Evolutionary conservation across 2,888 invertebrate species (phyloP), one percentile per base, ranked within the genome.

Genomic region (Arrhopalites spinosus): DNA sequence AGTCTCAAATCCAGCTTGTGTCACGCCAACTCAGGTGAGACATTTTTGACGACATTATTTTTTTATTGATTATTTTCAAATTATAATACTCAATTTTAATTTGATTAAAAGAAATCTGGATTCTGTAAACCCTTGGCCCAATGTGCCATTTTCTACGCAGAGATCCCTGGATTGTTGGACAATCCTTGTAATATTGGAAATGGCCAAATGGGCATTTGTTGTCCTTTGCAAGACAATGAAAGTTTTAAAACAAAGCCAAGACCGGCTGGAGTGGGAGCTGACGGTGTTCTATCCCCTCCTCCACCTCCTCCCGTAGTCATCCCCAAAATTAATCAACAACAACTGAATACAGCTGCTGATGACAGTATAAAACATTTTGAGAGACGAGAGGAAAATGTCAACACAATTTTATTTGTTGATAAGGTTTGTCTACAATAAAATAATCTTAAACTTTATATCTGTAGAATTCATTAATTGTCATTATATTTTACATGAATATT

Each of bases 241-340:
- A 71, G 43, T 56, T 63, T 70, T 20, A 74, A 77, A 11, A 53
- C 71, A 25, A 74, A 64, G 68, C 75, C 79, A 13, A 75, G 73
- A 3, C 79, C 77, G 23, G 56, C 81, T 27, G 81, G 83, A 13
- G 80, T 81, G 1, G 81, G 81, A 15, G 73, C 78, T 11, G 77
- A 84, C 73, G 86, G 86, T 0, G 85, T 86, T 36, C 80, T 86
- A 13, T 79, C 78, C 43, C 77, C 85, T 2, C 86, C 86, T 0
- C 85, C 85, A 0, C 84, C 85, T n/a, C 86, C 86, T 0, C 80
- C 81, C 0, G 85, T 86, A 1, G 80, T 79, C 1, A 82, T 86
- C 43, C 86, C 86, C 0, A 82, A 83, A 47, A 81, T 86, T 61
- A 85, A 84, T 23, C 81, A 84, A 0, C 82, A 84, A 68, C 85